Percentiles rank a stretch among this genome's conserved stretches.
These are phyloP conservation scores for Coptodon rendalli DNA, from an alignment of 2,113 vertebrate genomes.

Conservation along the genomic window DNA sequence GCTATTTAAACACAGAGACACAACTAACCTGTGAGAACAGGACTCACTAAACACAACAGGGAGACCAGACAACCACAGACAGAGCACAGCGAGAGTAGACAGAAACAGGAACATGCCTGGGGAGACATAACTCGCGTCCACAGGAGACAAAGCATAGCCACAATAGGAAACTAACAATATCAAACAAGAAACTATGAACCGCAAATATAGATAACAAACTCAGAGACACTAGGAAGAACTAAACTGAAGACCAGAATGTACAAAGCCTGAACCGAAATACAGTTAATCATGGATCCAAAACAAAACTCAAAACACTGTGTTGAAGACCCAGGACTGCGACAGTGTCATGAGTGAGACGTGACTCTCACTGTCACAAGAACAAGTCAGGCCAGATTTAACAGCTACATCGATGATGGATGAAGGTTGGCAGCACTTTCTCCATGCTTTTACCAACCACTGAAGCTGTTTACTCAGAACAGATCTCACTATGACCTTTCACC, in stretches of 20 bases:
- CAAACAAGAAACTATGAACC: neutral
- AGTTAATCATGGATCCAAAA: neutral
- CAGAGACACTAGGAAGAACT: neutral
- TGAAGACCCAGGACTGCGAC: accelerated
- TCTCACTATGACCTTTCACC: neutral
- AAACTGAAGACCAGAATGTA: neutral
- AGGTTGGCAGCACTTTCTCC: neutral
- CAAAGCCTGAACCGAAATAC: neutral
- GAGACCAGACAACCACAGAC: neutral
- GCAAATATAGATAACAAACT: neutral
- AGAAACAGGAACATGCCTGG: accelerated
- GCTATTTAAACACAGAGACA: neutral
- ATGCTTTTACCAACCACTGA: neutral
- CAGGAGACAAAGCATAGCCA: accelerated
- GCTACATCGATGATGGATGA: neutral
- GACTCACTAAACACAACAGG: neutral
- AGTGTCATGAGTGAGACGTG: neutral
- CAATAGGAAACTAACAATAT: neutral
- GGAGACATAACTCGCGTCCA: neutral
- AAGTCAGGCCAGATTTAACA: neutral
- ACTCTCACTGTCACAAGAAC: neutral
- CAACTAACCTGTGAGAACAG: accelerated
- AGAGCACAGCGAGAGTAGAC: neutral
- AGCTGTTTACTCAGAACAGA: neutral
- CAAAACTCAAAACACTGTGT: neutral